Percentiles rank a stretch among this genome's conserved stretches.
phyloP scores from a whole-genome alignment of 2,113 vertebrate species.

The Oryzias woworae region DNA sequence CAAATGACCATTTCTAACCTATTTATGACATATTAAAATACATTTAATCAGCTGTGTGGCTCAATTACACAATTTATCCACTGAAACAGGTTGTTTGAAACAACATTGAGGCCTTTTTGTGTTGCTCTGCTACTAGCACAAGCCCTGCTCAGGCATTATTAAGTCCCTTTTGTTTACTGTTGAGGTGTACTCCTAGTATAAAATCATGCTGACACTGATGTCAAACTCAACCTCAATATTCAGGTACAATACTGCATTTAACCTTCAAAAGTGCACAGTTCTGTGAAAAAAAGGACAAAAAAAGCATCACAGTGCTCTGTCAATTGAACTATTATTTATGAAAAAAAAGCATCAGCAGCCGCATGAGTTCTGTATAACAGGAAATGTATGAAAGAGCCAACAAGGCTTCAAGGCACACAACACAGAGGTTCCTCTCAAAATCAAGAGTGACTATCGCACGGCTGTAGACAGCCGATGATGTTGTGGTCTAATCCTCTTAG shows the following conservation, averaged over 20 bases:
- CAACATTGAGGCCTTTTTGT: too few species aligned
- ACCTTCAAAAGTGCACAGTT: too few species aligned
- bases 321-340: background rate
- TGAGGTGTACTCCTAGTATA: background rate
- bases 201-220: background rate
- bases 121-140: background rate
- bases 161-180: background rate
- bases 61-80: too few species aligned
- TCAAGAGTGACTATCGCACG: constrained; percentile 47
- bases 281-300: too few species aligned
- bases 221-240: background rate
- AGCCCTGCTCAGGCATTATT: background rate
- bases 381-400: constrained; percentile 26
- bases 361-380: too few species aligned
- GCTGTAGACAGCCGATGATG: constrained; percentile 39
- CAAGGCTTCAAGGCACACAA: constrained; percentile 36
- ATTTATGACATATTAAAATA: too few species aligned
- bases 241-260: too few species aligned
- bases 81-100: too few species aligned
- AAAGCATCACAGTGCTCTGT: background rate
- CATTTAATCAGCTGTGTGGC: too few species aligned
- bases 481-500: constrained; percentile 62
- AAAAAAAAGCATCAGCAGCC: background rate
- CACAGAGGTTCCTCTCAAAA: constrained; percentile 56
- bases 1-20: too few species aligned